Percentiles rank a stretch among this genome's conserved stretches.
Evolutionary conservation across 2,113 vertebrate species (phyloP).

Genomic region (Ceuthmochares aereus): DNA sequence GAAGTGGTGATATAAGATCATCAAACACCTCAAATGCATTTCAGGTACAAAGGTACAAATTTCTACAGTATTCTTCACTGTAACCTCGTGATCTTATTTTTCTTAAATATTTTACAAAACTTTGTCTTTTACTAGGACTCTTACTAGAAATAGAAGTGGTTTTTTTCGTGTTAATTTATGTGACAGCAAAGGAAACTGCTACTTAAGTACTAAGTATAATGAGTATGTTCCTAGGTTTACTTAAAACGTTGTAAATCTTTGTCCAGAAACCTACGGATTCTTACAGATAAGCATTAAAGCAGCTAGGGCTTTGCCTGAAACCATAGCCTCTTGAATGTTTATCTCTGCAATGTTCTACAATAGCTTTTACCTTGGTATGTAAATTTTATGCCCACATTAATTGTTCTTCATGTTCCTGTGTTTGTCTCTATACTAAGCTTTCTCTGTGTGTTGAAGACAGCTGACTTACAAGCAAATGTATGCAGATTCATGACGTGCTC

Average conservation of each 20-base stretch:
- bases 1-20: neutral
- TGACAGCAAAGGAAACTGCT: neutral
- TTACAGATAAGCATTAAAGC: neutral
- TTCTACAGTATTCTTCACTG: neutral
- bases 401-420: neutral
- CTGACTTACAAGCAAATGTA: neutral
- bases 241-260: neutral
- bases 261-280: neutral
- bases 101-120: neutral
- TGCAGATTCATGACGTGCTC: neutral
- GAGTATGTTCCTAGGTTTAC: neutral
- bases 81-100: neutral
- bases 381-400: neutral
- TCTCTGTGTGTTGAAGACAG: neutral
- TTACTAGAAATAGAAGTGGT: neutral
- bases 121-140: neutral
- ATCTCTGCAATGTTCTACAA: neutral
- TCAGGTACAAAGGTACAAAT: neutral
- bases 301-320: neutral
- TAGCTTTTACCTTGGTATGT: neutral
- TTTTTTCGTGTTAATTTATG: neutral
- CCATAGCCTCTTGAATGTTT: neutral
- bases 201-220: neutral
- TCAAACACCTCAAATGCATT: neutral
- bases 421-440: neutral